Evolutionary conservation across 2,888 invertebrate genomes (phyloP), one percentile per base, ranked within the genome.

Genomic region (Xiphydria camelus): DNA sequence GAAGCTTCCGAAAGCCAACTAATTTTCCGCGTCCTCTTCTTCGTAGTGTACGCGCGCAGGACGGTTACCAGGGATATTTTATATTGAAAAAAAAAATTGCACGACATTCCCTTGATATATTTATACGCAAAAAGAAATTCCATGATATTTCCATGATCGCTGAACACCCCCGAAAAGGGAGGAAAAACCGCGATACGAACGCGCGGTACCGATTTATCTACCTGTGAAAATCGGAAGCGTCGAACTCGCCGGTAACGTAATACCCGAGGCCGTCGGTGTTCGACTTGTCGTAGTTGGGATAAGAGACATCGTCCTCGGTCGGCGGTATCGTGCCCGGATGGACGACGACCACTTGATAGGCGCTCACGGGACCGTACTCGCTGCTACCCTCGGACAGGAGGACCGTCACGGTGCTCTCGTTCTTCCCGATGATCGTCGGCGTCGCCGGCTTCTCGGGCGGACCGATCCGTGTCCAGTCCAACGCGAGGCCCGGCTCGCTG

Each of bases 201-300:
- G 6, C 25, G 20, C 35, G 12, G 20, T 14, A 23, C 26, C 10
- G 14, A 41, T 32, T n/a, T n/a, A n/a, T n/a, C n/a, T n/a, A n/a
- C n/a, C n/a, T n/a, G 0, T 63, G 40, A 55, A 61, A 69, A 53
- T 76, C 82, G 55, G 83, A 80, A 15, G 87, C 84, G 41, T 83
- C 81, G 47, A 94, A 76, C 72, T 91, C 89, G 1, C 90, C 94
- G 4, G 91, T 82, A 20, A 94, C 86, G 66, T 94, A 94, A 70
- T 90, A 93, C 2, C 86, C 84, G 3, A 86, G 71, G 1, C 86
- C 87, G 49, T 87, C 83, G 29, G 82, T 80, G 39, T 77, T 77
- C 0, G 94, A 86, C 60, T 82, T 81, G 44, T 83, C 76, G 75
- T 84, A 86, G 63, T 85, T 82, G 2, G 57, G 47, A 36, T 66